Base-by-base conservation (phyloP, 2,113 vertebrate genomes). In the Mungos mungo region DNA sequence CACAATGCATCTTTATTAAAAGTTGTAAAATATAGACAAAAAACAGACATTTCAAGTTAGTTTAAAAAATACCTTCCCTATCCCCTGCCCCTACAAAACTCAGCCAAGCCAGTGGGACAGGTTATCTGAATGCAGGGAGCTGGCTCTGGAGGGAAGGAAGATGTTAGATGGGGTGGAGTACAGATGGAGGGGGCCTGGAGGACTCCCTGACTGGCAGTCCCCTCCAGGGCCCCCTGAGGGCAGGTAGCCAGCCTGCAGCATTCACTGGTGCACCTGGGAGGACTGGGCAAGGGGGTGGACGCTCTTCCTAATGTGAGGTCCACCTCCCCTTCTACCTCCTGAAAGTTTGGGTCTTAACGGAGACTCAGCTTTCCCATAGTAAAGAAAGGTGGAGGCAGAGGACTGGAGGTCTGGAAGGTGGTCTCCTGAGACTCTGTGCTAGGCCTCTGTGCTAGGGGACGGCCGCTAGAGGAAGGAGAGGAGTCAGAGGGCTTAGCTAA, bases 1-100 rank as follows among this genome's bases (percentile, higher is more conserved):
- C 52, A 52, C 60, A 60, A 54, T 33, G 25, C 54, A 77, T 95
- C 54, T 98, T 98, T 98, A 98, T 98, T 98, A 85, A 96, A 77
- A 85, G 93, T 89, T 74, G 77, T 41, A 74, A 95, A 91, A 90
- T 92, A 89, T 86, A 97, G 92, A 80, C 88, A 96, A 92, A 94
- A 95, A 95, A 76, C 79, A 96, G 33, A 33, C 50, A 93, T 90
- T 96, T 95, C 97, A 96, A 95, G 94, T 97, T 96, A 97, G 96
- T 93, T 95, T 89, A 29, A 79, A 82, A 97, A 93, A 79, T 72
- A n/a, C 33, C 41, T 90, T 95, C 66, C 87, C 35, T 65, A 77
- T 41, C 52, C n/a, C 45, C 82, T 94, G 84, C 63, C 83, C 88
- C 88, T 41, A 68, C 45, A 95, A 95, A 96, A 97, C 71, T 88